A percentile compares a stretch with the other conserved stretches of the same genome.
Conservation (phyloP, 2,797 vertebrate species). For the Hydrolagus colliei region DNA sequence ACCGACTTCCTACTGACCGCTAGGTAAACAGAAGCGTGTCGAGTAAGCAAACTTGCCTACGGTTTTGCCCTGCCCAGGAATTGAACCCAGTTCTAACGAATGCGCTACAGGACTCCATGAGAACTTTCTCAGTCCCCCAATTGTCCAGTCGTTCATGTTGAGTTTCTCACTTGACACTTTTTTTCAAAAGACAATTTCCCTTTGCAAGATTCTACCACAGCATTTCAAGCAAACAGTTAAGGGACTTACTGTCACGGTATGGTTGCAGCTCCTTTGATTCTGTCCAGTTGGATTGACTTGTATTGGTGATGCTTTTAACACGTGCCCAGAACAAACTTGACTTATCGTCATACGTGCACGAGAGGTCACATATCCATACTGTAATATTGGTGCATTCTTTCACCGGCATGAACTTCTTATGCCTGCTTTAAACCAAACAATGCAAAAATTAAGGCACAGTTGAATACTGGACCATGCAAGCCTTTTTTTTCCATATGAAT, state of each 20-base stretch:
- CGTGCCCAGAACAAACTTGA: background rate
- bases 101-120: too few species aligned
- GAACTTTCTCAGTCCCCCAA: too few species aligned
- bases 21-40: too few species aligned
- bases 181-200: background rate
- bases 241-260: slow-evolving; percentile 6
- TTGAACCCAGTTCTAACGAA: too few species aligned
- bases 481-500: too few species aligned
- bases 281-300: background rate
- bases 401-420: background rate
- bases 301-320: background rate
- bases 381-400: slow-evolving; percentile 18
- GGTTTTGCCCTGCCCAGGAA: too few species aligned
- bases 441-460: background rate
- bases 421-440: background rate
- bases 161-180: too few species aligned
- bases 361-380: background rate
- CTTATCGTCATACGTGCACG: background rate
- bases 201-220: background rate
- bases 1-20: too few species aligned
- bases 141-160: too few species aligned
- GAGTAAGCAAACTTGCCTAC: too few species aligned
- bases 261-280: slow-evolving; percentile 18
- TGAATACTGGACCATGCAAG: too few species aligned
- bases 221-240: background rate